Percentiles rank a stretch among this genome's conserved stretches.
Conservation (phyloP, 1,140 invertebrate species). For the Thalassaphorura encarpata region DNA sequence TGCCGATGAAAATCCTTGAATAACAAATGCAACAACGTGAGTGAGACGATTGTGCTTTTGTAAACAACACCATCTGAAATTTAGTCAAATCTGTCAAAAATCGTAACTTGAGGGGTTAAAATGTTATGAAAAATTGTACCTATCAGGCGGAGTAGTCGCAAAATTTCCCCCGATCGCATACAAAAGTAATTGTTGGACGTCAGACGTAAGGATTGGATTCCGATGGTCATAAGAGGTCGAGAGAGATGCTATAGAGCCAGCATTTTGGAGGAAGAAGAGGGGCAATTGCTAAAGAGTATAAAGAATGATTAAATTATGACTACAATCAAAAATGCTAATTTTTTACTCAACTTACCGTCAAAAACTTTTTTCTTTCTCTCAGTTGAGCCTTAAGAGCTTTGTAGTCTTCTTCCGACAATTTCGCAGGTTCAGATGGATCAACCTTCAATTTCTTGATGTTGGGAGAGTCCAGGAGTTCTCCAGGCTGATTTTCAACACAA, state of each 20-base stretch:
- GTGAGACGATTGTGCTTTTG: constrained; percentile 58
- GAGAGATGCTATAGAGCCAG: constrained; percentile 32
- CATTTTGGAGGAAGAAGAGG: constrained; percentile 26
- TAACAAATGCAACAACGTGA: constrained; percentile 59
- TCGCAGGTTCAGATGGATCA: not conserved
- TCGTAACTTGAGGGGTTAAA: not conserved
- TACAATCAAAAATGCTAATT: constrained; percentile 40
- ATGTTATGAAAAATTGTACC: constrained; percentile 31
- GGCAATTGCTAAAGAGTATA: constrained; percentile 30
- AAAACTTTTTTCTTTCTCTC: constrained; percentile 44
- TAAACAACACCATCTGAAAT: constrained; percentile 62
- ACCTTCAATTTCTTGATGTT: constrained; percentile 8
- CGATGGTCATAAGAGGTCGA: constrained; percentile 34
- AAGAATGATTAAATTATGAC: constrained; percentile 3
- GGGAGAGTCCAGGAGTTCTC: constrained; percentile 10
- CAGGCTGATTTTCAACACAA: constrained; percentile 10
- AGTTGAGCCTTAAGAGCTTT: constrained; percentile 45
- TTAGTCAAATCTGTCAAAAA: not conserved
- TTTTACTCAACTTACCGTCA: constrained; percentile 41
- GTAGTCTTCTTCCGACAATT: constrained; percentile 44
- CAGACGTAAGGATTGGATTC: constrained; percentile 65
- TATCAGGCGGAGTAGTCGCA: constrained; percentile 43
- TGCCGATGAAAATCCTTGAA: constrained; percentile 64
- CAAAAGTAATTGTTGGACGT: constrained; percentile 70
- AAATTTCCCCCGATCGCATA: constrained; percentile 60